These are phyloP conservation scores for Apamea anceps DNA, from an alignment of 2,888 invertebrate genomes.

Conservation along the genomic window DNA sequence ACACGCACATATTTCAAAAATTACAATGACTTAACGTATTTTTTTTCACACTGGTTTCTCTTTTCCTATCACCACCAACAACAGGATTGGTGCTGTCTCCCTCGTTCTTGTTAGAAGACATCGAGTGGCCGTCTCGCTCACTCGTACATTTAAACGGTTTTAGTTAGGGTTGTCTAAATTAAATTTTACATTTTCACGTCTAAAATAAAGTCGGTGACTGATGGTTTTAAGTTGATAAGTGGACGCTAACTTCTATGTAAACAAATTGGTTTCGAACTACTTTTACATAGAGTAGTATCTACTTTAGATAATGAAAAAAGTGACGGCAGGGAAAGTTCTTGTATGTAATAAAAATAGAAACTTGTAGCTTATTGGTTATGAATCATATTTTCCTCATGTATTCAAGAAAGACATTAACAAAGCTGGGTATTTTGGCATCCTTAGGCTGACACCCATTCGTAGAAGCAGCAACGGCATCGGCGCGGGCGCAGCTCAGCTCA, in stretches of 20 bases:
- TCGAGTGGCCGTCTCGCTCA: conserved; percentile 66
- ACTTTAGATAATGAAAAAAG: conserved; percentile 15
- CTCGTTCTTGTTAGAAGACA: conserved; percentile 55
- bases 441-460: conserved; percentile 74
- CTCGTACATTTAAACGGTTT: conserved; percentile 66
- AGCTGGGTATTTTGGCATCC: conserved; percentile 67
- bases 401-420: conserved; percentile 39
- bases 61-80: conserved; percentile 67
- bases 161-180: conserved; percentile 64
- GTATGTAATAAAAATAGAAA: conserved; percentile 29
- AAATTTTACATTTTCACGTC: conserved; percentile 26
- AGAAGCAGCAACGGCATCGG: conserved; percentile 75
- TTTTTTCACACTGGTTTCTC: conserved; percentile 71
- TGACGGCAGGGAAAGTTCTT: conserved; percentile 29
- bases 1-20: conserved; percentile 55
- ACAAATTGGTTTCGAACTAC: conserved; percentile 17
- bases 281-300: background rate
- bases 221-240: conserved; percentile 20
- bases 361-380: background rate
- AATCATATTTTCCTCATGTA: conserved; percentile 29
- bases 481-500: conserved; percentile 70
- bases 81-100: conserved; percentile 70
- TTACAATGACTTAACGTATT: conserved; percentile 62
- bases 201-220: conserved; percentile 28
- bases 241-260: conserved; percentile 1